These are phyloP conservation scores for Leptopilina clavipes DNA, from an alignment of 1,140 invertebrate species.

Conservation along the genomic window DNA sequence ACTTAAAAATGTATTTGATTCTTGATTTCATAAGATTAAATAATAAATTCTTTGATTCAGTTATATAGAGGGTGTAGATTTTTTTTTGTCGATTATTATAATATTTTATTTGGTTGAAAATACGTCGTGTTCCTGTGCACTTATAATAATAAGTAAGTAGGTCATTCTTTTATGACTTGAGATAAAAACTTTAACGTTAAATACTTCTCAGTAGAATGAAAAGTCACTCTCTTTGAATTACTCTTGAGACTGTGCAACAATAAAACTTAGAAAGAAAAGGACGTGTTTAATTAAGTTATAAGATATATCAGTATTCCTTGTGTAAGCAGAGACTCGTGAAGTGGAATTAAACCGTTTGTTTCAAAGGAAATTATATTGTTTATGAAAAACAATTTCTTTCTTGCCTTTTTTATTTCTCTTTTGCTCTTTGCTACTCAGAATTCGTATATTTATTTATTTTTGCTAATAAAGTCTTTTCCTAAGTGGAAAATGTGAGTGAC, in stretches of 20 bases:
- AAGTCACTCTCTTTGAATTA: neutral
- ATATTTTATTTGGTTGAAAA: neutral
- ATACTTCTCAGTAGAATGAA: neutral
- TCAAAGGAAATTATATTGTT: neutral
- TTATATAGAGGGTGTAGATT: neutral
- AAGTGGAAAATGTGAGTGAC: too few relatives aligned
- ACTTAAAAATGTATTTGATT: too few relatives aligned
- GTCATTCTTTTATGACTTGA: neutral
- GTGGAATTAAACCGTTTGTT: neutral
- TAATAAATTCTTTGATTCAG: neutral
- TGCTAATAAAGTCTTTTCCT: too few relatives aligned
- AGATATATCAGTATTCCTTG: constrained; percentile 1
- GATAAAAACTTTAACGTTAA: neutral
- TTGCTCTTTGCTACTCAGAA: too few relatives aligned
- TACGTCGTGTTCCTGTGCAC: neutral
- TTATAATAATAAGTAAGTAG: neutral
- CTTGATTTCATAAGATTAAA: too few relatives aligned
- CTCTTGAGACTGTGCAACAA: neutral
- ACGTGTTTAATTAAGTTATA: constrained; percentile 1
- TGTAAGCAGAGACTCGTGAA: neutral
- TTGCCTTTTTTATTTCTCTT: too few relatives aligned
- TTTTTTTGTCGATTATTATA: neutral
- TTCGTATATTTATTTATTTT: too few relatives aligned
- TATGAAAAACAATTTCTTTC: too few relatives aligned
- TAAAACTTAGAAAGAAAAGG: neutral